Conservation (phyloP, 1,140 invertebrate species). For the Ephestia elutella region DNA sequence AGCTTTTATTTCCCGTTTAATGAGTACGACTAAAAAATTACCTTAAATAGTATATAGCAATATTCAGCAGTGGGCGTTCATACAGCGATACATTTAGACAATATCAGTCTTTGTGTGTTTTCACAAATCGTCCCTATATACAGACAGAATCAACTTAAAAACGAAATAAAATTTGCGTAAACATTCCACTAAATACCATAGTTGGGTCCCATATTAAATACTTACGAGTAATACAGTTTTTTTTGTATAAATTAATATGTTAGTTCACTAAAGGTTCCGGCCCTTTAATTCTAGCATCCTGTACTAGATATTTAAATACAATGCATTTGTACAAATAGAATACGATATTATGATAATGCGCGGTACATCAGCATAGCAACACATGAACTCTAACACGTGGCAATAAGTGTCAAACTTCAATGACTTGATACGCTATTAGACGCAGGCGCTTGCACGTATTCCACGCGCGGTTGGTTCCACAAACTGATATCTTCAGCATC, state of each 20-base stretch:
- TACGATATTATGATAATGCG: constrained; percentile 43
- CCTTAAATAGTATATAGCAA: neutral
- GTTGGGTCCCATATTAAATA: constrained; percentile 70
- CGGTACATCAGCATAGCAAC: neutral
- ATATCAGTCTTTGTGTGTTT: constrained; percentile 59
- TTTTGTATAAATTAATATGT: constrained; percentile 44
- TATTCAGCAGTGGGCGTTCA: neutral
- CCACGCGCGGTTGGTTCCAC: constrained; percentile 17
- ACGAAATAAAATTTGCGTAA: constrained; percentile 42
- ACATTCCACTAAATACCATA: constrained; percentile 68
- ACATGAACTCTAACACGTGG: constrained; percentile 9
- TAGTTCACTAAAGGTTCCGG: constrained; percentile 54
- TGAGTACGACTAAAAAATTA: neutral
- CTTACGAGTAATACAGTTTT: constrained; percentile 62
- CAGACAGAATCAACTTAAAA: constrained; percentile 49
- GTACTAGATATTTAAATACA: constrained; percentile 42
- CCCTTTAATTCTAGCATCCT: constrained; percentile 54
- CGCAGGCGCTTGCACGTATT: neutral
- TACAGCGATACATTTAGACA: constrained; percentile 23
- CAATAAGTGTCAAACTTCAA: neutral
- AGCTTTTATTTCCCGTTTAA: no score
- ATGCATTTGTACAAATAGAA: constrained; percentile 49
- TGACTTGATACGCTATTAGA: neutral
- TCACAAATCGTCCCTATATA: constrained; percentile 57
- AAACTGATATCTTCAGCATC: constrained; percentile 47